Evolutionary conservation across 2,797 vertebrate species (phyloP).

Genomic region (Bradypodion pumilum): DNA sequence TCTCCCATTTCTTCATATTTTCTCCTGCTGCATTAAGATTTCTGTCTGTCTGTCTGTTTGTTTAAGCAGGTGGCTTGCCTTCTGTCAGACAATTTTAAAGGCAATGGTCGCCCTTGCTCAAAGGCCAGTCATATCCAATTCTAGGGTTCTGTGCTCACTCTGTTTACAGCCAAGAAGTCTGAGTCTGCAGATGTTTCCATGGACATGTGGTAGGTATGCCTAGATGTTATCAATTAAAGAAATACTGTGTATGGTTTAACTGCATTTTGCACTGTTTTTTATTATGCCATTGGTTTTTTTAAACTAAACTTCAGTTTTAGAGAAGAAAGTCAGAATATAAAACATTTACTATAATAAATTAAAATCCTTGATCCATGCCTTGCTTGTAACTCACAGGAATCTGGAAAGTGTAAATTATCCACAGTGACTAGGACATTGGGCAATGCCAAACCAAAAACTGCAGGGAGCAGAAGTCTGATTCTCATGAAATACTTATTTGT

Average conservation of each 20-base stretch:
- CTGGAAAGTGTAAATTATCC: not conserved
- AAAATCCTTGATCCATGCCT: no score
- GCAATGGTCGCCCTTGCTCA: no score
- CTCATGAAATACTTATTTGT: not conserved
- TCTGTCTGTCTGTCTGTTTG: not conserved
- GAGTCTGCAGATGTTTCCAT: no score
- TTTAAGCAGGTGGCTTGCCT: not conserved
- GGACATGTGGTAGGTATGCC: no score
- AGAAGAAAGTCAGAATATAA: not conserved
- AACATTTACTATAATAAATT: not conserved
- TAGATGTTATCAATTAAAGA: no score
- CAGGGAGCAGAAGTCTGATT: not conserved
- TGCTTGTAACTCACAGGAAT: not conserved
- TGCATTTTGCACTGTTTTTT: not conserved
- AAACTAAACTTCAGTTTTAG: not conserved
- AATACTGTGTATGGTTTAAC: not conserved
- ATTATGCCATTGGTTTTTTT: not conserved
- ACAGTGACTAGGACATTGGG: not conserved
- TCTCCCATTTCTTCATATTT: not conserved
- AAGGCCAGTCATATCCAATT: no score
- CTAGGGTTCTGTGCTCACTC: no score
- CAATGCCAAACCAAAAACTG: not conserved
- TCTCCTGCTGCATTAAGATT: not conserved
- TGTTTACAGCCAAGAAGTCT: no score
- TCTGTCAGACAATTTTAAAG: not conserved